A percentile compares a stretch with the other conserved stretches of the same genome.
phyloP scores from a whole-genome alignment of 2,888 invertebrate genomes.

The Margaritifera margaritifera region DNA sequence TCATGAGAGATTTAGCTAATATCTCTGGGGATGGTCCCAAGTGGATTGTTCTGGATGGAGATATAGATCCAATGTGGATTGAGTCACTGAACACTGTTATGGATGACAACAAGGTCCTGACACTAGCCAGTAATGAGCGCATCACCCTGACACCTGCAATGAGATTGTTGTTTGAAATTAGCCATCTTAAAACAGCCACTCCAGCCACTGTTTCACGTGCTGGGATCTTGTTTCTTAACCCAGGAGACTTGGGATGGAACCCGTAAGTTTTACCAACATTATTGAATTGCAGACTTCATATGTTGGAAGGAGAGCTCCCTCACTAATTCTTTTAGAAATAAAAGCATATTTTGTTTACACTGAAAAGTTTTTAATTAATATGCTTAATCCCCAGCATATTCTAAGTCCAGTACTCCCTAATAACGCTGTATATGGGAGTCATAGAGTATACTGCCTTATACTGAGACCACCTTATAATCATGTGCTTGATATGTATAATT shows the following conservation, averaged over 20 bases:
- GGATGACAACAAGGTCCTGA: slow-evolving; percentile 98
- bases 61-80: slow-evolving; percentile 99
- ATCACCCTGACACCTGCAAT: slow-evolving; percentile 94
- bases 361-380: too few relatives aligned
- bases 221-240: slow-evolving; percentile 95
- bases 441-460: too few relatives aligned
- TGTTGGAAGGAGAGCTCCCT: neutral
- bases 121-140: slow-evolving; percentile 95
- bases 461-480: too few relatives aligned
- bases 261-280: slow-evolving; percentile 79
- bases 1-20: slow-evolving; percentile 97
- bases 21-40: slow-evolving; percentile 84
- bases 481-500: too few relatives aligned
- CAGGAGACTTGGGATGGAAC: slow-evolving; percentile 94
- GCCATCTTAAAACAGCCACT: slow-evolving; percentile 93
- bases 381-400: too few relatives aligned
- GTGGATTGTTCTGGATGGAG: slow-evolving; percentile 97
- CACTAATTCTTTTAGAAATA: neutral
- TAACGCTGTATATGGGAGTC: too few relatives aligned
- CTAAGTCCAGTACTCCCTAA: too few relatives aligned
- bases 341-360: too few relatives aligned
- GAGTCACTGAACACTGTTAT: slow-evolving; percentile 97
- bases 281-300: neutral
- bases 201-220: slow-evolving; percentile 97
- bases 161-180: slow-evolving; percentile 96